These are phyloP conservation scores for Lutraria lutraria DNA, from an alignment of 2,888 invertebrate species.

Conservation along the genomic window DNA sequence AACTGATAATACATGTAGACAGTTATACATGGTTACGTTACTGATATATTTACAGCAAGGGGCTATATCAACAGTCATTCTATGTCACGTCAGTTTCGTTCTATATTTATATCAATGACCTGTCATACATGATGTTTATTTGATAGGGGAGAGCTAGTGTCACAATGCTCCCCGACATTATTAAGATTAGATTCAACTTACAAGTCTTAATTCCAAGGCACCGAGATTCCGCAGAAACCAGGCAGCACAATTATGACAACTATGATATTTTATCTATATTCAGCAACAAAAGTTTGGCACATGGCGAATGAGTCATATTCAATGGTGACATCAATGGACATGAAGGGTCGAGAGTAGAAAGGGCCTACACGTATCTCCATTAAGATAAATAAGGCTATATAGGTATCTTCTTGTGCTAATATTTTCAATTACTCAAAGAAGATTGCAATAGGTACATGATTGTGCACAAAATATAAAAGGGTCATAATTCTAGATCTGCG, in stretches of 20 bases:
- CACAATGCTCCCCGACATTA: slow-evolving; percentile 32
- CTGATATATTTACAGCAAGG: neutral
- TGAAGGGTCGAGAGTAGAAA: too few species aligned
- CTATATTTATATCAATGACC: slow-evolving; percentile 27
- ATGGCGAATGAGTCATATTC: neutral
- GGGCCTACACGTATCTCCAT: too few species aligned
- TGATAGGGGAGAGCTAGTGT: slow-evolving; percentile 32
- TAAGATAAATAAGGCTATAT: too few species aligned
- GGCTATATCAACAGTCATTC: neutral
- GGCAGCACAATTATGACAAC: slow-evolving; percentile 25
- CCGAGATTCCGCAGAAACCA: slow-evolving; percentile 11
- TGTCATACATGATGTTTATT: slow-evolving; percentile 32
- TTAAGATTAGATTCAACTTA: slow-evolving; percentile 29
- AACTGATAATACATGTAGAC: slow-evolving; percentile 14
- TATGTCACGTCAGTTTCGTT: neutral
- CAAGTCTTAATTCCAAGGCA: slow-evolving; percentile 4
- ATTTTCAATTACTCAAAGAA: too few species aligned
- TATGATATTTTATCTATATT: slow-evolving; percentile 13
- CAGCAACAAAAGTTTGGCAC: neutral
- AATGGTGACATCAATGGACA: neutral
- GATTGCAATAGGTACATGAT: too few species aligned
- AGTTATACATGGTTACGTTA: neutral
- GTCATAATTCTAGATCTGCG: too few species aligned
- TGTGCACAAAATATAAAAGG: too few species aligned
- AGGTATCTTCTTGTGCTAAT: too few species aligned